phyloP scores from a whole-genome alignment of 2,797 vertebrate genomes.

The Leuciscus waleckii region DNA sequence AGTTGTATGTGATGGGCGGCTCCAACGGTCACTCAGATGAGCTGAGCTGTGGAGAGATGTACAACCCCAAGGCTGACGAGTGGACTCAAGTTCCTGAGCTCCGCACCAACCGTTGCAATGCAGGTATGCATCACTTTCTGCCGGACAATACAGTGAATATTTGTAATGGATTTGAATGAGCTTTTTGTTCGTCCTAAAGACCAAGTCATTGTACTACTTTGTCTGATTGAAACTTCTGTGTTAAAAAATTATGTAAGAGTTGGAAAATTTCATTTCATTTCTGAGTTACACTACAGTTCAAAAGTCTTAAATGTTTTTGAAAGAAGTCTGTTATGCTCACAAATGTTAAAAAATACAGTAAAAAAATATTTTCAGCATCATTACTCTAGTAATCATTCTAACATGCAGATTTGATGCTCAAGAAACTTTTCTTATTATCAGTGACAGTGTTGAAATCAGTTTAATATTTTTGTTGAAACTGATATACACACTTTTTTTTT shows the following conservation, averaged over 20 bases:
- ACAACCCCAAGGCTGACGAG: slow-evolving; percentile 86
- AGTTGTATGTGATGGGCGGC: slow-evolving; percentile 94
- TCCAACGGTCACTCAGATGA: slow-evolving; percentile 97
- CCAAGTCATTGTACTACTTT: no score
- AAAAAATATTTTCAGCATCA: no score
- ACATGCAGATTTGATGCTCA: no score
- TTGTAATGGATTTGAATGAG: background rate
- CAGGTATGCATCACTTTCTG: slow-evolving; percentile 77
- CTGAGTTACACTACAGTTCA: background rate
- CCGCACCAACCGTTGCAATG: slow-evolving; percentile 95
- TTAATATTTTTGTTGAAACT: no score
- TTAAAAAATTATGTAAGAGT: background rate
- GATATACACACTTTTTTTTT: no score
- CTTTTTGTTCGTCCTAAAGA: background rate
- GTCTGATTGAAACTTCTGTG: no score
- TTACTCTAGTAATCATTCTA: no score
- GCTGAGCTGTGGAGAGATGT: slow-evolving; percentile 94
- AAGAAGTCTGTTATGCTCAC: background rate
- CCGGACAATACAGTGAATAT: background rate
- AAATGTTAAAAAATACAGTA: background rate
- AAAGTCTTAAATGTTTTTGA: background rate
- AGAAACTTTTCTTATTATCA: no score
- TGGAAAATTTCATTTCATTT: background rate
- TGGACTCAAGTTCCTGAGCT: slow-evolving; percentile 94
- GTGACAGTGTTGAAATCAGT: no score